These are phyloP conservation scores for Neotoma lepida DNA, from an alignment of 2,113 vertebrate genomes.

Conservation along the genomic window DNA sequence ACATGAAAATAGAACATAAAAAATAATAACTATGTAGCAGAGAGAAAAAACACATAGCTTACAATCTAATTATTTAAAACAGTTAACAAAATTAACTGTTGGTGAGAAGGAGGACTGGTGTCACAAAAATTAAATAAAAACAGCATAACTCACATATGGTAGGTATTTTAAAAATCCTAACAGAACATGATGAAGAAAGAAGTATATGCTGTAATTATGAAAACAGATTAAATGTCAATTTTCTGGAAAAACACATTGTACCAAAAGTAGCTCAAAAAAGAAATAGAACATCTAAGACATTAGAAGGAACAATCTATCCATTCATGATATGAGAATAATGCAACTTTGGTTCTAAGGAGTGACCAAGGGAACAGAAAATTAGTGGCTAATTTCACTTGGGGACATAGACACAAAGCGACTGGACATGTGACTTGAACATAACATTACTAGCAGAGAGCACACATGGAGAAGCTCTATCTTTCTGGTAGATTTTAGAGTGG, in stretches of 20 bases:
- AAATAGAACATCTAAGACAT: background rate
- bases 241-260: slow-evolving; percentile 13
- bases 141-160: background rate
- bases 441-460: slow-evolving; percentile 49
- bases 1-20: background rate
- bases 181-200: background rate
- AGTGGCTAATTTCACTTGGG: background rate
- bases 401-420: background rate
- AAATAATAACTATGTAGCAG: background rate
- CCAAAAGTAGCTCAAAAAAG: background rate
- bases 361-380: background rate
- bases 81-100: background rate
- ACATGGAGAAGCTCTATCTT: background rate
- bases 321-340: slow-evolving; percentile 25
- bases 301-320: background rate
- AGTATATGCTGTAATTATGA: background rate
- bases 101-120: background rate
- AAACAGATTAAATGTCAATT: slow-evolving; percentile 17
- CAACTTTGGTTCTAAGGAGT: slow-evolving; percentile 8
- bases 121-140: slow-evolving; percentile 9
- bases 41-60: background rate
- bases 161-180: background rate
- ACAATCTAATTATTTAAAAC: background rate
- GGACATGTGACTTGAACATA: background rate
- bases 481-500: background rate